Evolutionary conservation across 2,113 vertebrate genomes (phyloP).

Genomic region (Nothocercus nigrocapillus): DNA sequence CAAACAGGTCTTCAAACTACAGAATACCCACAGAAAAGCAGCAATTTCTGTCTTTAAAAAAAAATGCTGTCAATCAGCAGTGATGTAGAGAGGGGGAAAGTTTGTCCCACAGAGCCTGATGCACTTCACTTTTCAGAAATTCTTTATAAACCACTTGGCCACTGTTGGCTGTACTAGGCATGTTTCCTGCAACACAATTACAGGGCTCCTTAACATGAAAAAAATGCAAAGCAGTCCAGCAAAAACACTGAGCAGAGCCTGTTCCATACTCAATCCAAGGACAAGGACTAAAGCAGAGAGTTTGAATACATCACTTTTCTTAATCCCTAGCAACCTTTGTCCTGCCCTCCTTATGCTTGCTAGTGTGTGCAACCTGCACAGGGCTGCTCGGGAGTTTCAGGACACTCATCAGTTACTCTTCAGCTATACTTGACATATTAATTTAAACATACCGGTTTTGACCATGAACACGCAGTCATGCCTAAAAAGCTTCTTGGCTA

Average conservation of each 20-base stretch:
- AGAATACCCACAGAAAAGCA: background rate
- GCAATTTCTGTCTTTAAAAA: background rate
- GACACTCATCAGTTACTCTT: background rate
- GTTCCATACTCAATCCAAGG: background rate
- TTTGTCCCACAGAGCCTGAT: background rate
- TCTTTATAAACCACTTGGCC: background rate
- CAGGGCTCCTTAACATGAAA: background rate
- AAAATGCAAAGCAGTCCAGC: background rate
- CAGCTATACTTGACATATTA: background rate
- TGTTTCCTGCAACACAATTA: background rate
- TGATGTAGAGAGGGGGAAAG: background rate
- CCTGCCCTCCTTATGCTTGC: background rate
- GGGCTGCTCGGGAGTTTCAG: background rate
- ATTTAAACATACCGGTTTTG: background rate
- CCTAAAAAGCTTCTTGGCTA: conserved; percentile 48
- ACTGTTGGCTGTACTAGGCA: background rate
- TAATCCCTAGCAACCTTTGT: conserved; percentile 7
- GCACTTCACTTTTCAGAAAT: background rate
- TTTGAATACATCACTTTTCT: background rate
- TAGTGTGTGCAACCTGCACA: background rate
- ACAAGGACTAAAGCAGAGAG: background rate
- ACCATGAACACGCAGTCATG: background rate
- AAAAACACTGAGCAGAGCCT: background rate
- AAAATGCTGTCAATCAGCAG: background rate
- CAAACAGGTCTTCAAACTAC: background rate